Base-by-base conservation (phyloP, 1,140 invertebrate genomes). In the Formica exsecta region DNA sequence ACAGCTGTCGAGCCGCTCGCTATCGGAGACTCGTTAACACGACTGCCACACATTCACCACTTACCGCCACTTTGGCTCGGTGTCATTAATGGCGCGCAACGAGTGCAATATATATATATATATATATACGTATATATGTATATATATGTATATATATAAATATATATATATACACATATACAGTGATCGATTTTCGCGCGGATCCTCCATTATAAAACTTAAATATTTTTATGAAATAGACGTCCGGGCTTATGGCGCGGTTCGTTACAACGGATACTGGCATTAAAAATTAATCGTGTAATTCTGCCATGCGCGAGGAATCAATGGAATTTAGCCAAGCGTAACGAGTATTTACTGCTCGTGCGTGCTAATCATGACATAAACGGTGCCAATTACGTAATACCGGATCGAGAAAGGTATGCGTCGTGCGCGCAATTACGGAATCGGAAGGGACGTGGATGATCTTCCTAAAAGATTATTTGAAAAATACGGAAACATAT, bases 21-120 rank as follows among this genome's bases (percentile, higher is more conserved):
- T 66, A 81, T 86, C 75, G 84, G 41, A 74, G 84, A 74, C 84
- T 87, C 88, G 77, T 90, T 89, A 90, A 90, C 87, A 71, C 65
- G 74, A 86, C 84, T 80, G 84, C 74, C 84, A 74, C 81, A 79
- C 81, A 86, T 87, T 81, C 77, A 75, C 41, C 71, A 66, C 51
- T 48, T 54, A 48, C 54, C 61, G 62, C 57, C 65, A 86, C 85
- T 88, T 70, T 48, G 66, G 38, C 54, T 48, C 61, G 29, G 61
- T 84, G 59, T 74, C 80, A 75, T 84, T 84, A 86, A 81, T 66
- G 75, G 64, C 64, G 84, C 51, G 51, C 61, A 79, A 84, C 51
- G 61, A 73, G 62, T 83, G 62, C 65, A 54, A 44, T 61, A 54
- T 48, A 59, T 48, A 59, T 44, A 65, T 51, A 44, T 61, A 54